Evolutionary conservation across 2,888 invertebrate genomes (phyloP).

Genomic region (Itoplectis maculator): DNA sequence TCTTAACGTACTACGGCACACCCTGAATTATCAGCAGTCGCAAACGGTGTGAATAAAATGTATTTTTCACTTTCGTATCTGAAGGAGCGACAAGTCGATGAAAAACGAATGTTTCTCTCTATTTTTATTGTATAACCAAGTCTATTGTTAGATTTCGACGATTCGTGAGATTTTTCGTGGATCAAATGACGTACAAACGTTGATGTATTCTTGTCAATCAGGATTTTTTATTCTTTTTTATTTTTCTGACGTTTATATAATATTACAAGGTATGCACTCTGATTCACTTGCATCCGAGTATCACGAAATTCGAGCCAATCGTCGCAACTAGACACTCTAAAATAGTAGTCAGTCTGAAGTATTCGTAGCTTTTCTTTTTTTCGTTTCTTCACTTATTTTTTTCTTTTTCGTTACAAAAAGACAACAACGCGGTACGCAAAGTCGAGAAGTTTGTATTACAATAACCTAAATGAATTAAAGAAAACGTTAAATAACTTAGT

Average conservation of each 20-base stretch:
- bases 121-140: constrained; percentile 23
- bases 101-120: constrained; percentile 32
- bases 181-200: constrained; percentile 17
- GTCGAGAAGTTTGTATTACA: constrained; percentile 50
- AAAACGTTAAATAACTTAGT: constrained; percentile 62
- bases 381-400: constrained; percentile 27
- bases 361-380: constrained; percentile 3
- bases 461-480: constrained; percentile 50
- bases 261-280: constrained; percentile 61
- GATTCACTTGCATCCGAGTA: constrained; percentile 50
- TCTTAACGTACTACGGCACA: constrained; percentile 51
- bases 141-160: constrained; percentile 44
- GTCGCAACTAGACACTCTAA: constrained; percentile 52
- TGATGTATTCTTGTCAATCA: constrained; percentile 22
- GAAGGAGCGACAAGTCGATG: constrained; percentile 36
- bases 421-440: constrained; percentile 42
- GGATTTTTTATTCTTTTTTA: constrained; percentile 27
- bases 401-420: constrained; percentile 58
- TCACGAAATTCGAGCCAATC: constrained; percentile 40
- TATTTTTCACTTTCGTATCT: constrained; percentile 34
- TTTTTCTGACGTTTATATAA: constrained; percentile 33
- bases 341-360: constrained; percentile 62
- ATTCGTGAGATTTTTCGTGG: constrained; percentile 37
- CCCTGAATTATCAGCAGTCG: constrained; percentile 33
- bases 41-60: constrained; percentile 37